A percentile compares a stretch with the other conserved stretches of the same genome.
phyloP scores from a whole-genome alignment of 64 coral and sea anemone genomes.

The Montipora cactus region DNA sequence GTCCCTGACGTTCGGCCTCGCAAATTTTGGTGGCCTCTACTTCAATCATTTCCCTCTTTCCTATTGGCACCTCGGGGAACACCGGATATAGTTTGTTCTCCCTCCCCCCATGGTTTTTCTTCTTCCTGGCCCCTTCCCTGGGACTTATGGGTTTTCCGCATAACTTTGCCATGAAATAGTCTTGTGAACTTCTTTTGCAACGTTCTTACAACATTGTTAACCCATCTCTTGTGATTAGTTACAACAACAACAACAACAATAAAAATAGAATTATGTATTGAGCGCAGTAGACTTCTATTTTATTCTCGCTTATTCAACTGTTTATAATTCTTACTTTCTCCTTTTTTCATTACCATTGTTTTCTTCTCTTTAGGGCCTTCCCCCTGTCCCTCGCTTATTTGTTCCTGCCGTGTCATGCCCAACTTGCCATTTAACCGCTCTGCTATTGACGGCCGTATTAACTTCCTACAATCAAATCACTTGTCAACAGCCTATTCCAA shows the following conservation, averaged over 20 bases:
- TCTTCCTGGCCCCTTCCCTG: constrained; percentile 17
- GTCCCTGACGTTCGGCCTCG: constrained; percentile 9
- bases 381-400: not conserved
- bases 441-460: constrained; percentile 37
- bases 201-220: not conserved
- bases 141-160: constrained; percentile 39
- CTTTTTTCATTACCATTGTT: too few species aligned
- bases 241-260: not conserved
- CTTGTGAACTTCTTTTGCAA: not conserved
- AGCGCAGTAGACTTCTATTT: not conserved
- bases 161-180: too few species aligned
- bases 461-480: not conserved
- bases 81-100: not conserved
- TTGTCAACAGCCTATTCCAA: too few species aligned
- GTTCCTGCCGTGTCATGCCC: constrained; percentile 54
- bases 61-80: not conserved
- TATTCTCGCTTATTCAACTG: not conserved
- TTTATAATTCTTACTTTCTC: not conserved
- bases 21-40: constrained; percentile 46
- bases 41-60: not conserved
- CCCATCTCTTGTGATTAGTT: not conserved
- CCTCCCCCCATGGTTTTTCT: not conserved
- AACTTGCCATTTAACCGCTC: constrained; percentile 21
- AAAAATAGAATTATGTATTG: not conserved
- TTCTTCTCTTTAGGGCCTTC: constrained; percentile 14